A percentile compares a stretch with the other conserved stretches of the same genome.
Evolutionary conservation across 2,888 invertebrate genomes (phyloP).

Genomic region (Copidosoma aretas): DNA sequence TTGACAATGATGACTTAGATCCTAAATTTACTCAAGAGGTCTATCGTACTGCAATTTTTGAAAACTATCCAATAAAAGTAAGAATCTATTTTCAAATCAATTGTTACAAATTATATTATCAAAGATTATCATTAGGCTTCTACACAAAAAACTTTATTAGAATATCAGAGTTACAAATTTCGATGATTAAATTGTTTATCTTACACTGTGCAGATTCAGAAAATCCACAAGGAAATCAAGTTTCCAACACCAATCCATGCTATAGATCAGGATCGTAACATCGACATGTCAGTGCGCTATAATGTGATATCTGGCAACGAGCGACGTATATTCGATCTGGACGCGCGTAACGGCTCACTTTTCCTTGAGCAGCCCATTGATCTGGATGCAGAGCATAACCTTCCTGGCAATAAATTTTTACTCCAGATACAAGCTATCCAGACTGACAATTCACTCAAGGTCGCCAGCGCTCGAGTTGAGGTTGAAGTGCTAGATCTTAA

Average conservation of each 20-base stretch:
- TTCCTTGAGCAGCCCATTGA: slow-evolving; percentile 83
- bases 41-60: slow-evolving; percentile 81
- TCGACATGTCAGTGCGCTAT: slow-evolving; percentile 77
- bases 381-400: slow-evolving; percentile 73
- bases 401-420: slow-evolving; percentile 81
- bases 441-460: slow-evolving; percentile 78
- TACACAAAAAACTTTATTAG: not conserved
- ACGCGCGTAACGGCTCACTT: slow-evolving; percentile 76
- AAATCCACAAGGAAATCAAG: slow-evolving; percentile 73
- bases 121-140: no score
- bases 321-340: slow-evolving; percentile 75
- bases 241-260: slow-evolving; percentile 79
- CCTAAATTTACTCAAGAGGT: slow-evolving; percentile 83
- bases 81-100: slow-evolving; percentile 60
- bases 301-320: slow-evolving; percentile 84
- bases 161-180: not conserved
- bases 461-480: slow-evolving; percentile 76
- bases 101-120: slow-evolving; percentile 2
- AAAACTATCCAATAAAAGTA: slow-evolving; percentile 82
- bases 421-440: slow-evolving; percentile 81
- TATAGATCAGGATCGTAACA: slow-evolving; percentile 78
- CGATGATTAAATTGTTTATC: not conserved
- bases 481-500: slow-evolving; percentile 79
- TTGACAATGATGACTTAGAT: slow-evolving; percentile 82
- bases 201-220: slow-evolving; percentile 39